A percentile compares a stretch with the other conserved stretches of the same genome.
Conservation (phyloP, 2,797 vertebrate genomes). For the Pseudochromis fuscus region DNA sequence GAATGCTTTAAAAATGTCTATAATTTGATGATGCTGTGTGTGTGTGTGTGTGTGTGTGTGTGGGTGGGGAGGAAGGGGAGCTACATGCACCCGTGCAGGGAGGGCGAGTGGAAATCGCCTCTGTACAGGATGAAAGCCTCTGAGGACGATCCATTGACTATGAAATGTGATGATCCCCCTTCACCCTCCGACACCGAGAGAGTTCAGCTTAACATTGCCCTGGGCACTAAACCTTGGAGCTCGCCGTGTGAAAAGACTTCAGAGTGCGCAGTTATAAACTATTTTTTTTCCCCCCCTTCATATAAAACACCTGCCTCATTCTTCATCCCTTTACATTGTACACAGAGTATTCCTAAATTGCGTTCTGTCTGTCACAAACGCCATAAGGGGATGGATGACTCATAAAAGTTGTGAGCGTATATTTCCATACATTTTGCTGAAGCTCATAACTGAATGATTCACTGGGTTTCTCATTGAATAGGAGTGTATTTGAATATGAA, state of each 20-base stretch:
- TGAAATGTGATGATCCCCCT: slow-evolving; percentile 79
- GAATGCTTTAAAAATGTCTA: slow-evolving; percentile 68
- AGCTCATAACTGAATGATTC: slow-evolving; percentile 71
- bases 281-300: not conserved
- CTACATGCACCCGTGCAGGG: slow-evolving; percentile 36
- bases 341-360: slow-evolving; percentile 67
- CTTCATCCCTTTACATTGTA: slow-evolving; percentile 58
- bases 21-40: slow-evolving; percentile 66
- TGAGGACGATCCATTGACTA: slow-evolving; percentile 79
- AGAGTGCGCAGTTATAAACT: slow-evolving; percentile 54
- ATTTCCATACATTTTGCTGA: slow-evolving; percentile 75
- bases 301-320: slow-evolving; percentile 70
- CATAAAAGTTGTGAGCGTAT: slow-evolving; percentile 62
- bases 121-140: slow-evolving; percentile 77
- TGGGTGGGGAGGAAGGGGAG: slow-evolving; percentile 3
- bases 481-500: slow-evolving; percentile 78
- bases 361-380: slow-evolving; percentile 72
- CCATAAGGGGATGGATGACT: slow-evolving; percentile 66
- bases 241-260: slow-evolving; percentile 64
- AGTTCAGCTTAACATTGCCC: slow-evolving; percentile 83
- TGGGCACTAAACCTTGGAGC: slow-evolving; percentile 80
- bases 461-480: slow-evolving; percentile 61
- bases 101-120: slow-evolving; percentile 74
- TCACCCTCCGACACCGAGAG: slow-evolving; percentile 78
- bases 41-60: slow-evolving; percentile 24